These are phyloP conservation scores for Corvus hawaiiensis DNA, from an alignment of 2,113 vertebrate species.

Conservation along the genomic window DNA sequence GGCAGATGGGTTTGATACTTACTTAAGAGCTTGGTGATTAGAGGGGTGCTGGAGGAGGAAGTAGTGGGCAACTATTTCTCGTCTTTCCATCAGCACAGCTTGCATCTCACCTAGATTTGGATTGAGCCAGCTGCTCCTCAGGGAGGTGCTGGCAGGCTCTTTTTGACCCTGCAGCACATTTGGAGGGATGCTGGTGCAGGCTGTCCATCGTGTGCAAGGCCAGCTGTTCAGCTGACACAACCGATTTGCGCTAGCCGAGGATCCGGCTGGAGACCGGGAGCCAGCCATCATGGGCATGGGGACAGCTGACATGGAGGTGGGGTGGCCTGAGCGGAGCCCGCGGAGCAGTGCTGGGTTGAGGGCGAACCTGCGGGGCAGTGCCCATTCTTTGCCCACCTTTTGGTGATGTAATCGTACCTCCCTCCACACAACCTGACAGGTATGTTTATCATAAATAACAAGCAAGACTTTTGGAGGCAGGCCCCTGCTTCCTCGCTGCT, in stretches of 20 bases:
- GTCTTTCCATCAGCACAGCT: not conserved
- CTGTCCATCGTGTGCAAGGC: rapidly evolving
- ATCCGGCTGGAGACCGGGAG: not conserved
- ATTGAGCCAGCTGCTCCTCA: not conserved
- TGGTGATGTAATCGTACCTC: not conserved
- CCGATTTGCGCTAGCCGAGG: rapidly evolving
- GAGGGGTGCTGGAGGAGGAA: not conserved
- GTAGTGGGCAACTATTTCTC: not conserved
- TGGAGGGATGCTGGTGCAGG: not conserved
- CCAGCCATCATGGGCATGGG: not conserved
- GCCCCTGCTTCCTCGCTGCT: not conserved
- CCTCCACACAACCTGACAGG: not conserved
- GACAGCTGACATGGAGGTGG: not conserved
- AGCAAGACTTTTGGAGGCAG: not conserved
- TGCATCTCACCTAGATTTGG: not conserved
- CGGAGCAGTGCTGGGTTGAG: not conserved
- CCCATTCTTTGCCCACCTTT: not conserved
- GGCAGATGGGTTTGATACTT: not conserved
- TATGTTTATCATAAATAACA: not conserved
- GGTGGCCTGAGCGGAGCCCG: rapidly evolving
- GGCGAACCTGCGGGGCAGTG: rapidly evolving
- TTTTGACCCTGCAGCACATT: not conserved
- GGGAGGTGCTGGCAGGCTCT: not conserved
- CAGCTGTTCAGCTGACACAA: constrained; percentile 9
- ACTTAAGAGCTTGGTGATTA: not conserved